A percentile compares a stretch with the other conserved stretches of the same genome.
Conservation (phyloP, 2,113 vertebrate genomes). For the Pomatostomus ruficeps region DNA sequence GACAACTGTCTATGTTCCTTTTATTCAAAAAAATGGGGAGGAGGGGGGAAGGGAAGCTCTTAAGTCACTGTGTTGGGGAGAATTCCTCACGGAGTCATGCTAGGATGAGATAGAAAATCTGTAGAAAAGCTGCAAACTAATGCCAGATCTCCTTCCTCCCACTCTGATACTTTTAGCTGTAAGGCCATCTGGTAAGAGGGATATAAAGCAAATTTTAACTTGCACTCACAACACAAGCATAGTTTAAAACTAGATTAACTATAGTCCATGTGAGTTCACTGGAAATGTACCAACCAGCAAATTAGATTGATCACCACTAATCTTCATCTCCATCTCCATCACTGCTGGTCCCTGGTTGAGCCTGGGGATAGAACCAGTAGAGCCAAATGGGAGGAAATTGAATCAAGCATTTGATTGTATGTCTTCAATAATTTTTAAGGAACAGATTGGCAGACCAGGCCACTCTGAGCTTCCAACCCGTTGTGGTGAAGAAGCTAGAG, state of each 20-base stretch:
- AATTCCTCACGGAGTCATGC: neutral
- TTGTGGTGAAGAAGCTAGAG: neutral
- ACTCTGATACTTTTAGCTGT: neutral
- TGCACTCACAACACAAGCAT: neutral
- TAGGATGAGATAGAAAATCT: neutral
- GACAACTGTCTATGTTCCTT: neutral
- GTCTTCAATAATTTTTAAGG: neutral
- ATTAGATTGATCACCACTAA: neutral
- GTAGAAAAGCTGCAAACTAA: neutral
- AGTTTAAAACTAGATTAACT: constrained; percentile 16
- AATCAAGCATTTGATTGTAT: neutral
- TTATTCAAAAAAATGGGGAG: neutral
- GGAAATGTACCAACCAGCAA: neutral
- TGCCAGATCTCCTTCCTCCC: neutral
- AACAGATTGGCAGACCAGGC: neutral
- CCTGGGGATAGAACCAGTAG: neutral
- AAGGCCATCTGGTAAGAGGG: neutral
- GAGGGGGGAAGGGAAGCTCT: neutral
- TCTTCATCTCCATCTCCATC: neutral
- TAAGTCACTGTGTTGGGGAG: neutral
- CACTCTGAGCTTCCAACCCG: neutral
- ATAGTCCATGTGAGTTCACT: neutral
- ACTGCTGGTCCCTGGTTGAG: neutral
- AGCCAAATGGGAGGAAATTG: neutral
- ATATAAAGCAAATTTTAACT: neutral